phyloP scores from a whole-genome alignment of 2,888 invertebrate species.

The Drosophila fulvimacula region DNA sequence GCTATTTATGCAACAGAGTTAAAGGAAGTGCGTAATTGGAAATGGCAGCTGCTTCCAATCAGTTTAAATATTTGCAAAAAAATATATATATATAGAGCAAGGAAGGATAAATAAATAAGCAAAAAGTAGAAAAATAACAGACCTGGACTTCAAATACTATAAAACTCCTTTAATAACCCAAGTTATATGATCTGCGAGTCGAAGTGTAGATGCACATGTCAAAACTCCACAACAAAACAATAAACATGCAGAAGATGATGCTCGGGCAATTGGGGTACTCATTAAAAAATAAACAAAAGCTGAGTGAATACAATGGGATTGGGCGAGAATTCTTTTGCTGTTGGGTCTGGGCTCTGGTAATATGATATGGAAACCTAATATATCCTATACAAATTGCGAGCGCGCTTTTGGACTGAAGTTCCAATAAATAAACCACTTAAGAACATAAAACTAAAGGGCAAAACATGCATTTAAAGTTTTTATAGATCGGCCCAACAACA shows the following conservation, averaged over 20 bases:
- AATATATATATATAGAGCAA: slow-evolving; percentile 16
- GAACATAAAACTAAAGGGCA: slow-evolving; percentile 49
- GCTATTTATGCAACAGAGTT: slow-evolving; percentile 36
- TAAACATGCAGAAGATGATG: slow-evolving; percentile 36
- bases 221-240: slow-evolving; percentile 60
- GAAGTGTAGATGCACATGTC: slow-evolving; percentile 56
- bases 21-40: slow-evolving; percentile 46
- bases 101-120: slow-evolving; percentile 13
- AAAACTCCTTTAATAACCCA: background rate
- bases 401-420: slow-evolving; percentile 61
- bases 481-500: slow-evolving; percentile 47
- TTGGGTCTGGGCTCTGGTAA: slow-evolving; percentile 42
- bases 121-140: background rate
- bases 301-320: slow-evolving; percentile 40
- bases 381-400: slow-evolving; percentile 46
- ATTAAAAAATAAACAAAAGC: slow-evolving; percentile 63
- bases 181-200: slow-evolving; percentile 26
- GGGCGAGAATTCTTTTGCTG: slow-evolving; percentile 15
- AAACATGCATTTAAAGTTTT: slow-evolving; percentile 60
- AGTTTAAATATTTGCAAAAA: slow-evolving; percentile 29
- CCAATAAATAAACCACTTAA: slow-evolving; percentile 60
- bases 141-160: background rate
- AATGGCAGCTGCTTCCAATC: slow-evolving; percentile 32
- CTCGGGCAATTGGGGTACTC: slow-evolving; percentile 58
- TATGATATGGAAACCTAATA: slow-evolving; percentile 71